Conservation (phyloP, 2,113 vertebrate genomes). For the Saimiri boliviensis region DNA sequence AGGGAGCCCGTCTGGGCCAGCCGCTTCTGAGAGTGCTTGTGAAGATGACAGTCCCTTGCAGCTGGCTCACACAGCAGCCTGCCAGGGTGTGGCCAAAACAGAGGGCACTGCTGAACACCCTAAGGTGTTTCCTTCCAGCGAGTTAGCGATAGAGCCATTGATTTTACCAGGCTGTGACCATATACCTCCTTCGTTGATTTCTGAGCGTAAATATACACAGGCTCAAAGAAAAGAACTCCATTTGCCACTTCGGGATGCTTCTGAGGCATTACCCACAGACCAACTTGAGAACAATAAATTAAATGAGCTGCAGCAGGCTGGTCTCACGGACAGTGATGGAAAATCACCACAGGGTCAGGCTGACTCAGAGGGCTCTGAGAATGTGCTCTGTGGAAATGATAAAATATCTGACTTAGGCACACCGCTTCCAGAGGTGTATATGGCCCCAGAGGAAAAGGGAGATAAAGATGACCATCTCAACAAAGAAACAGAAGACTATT, state of each 20-base stretch:
- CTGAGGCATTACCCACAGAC: conserved; percentile 59
- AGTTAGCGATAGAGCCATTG: conserved; percentile 76
- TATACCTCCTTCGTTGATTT: conserved; percentile 62
- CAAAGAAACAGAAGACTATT: conserved; percentile 82
- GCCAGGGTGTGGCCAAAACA: conserved; percentile 71
- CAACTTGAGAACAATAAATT: conserved; percentile 73
- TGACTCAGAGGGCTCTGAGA: conserved; percentile 41
- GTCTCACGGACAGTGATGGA: conserved; percentile 63
- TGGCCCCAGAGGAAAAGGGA: conserved; percentile 78
- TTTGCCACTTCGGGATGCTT: conserved; percentile 63
- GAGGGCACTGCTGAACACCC: conserved; percentile 56
- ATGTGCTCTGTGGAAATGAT: conserved; percentile 49
- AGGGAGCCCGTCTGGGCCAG: conserved; percentile 66
- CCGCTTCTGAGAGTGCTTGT: conserved; percentile 66
- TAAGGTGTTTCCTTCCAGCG: conserved; percentile 34
- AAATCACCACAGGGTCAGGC: conserved; percentile 62
- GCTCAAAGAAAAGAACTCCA: conserved; percentile 70
- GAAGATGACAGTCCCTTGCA: conserved; percentile 64
- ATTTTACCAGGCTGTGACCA: conserved; percentile 63
- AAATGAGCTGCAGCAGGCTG: conserved; percentile 74
- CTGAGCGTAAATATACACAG: conserved; percentile 71
- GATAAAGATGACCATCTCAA: conserved; percentile 75
- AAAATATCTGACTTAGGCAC: conserved; percentile 46
- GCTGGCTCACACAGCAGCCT: conserved; percentile 74
- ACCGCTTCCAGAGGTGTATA: background rate